phyloP scores from a whole-genome alignment of 2,888 invertebrate genomes.

The Melipona beecheii region DNA sequence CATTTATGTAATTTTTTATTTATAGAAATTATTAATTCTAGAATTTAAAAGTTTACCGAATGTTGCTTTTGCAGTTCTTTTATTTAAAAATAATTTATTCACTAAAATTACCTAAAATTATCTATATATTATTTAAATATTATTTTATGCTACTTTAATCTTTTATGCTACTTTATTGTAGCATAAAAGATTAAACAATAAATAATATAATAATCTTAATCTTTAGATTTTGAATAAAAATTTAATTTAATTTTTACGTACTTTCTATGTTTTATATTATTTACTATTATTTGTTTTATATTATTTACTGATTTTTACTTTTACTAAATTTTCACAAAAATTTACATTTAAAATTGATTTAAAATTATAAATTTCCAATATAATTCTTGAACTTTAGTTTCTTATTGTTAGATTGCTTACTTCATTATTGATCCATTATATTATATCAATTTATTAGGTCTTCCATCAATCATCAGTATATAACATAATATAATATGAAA shows the following conservation, averaged over 20 bases:
- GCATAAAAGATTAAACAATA: neutral
- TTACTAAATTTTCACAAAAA: accelerated
- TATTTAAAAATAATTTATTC: too few relatives aligned
- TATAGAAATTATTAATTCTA: too few relatives aligned
- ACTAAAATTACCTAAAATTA: too few relatives aligned
- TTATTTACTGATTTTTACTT: neutral
- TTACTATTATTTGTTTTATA: neutral
- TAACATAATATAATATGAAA: neutral
- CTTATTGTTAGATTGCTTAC: neutral
- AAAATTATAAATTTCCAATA: neutral
- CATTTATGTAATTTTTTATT: too few relatives aligned
- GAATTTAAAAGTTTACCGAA: too few relatives aligned
- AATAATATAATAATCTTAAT: neutral
- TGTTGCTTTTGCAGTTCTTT: too few relatives aligned
- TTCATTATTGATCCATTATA: neutral
- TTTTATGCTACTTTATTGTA: neutral
- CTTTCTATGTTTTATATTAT: neutral
- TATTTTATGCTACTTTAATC: neutral
- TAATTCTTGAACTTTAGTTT: neutral
- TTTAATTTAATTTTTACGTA: neutral
- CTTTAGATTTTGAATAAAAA: neutral
- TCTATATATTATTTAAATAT: neutral
- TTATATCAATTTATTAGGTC: neutral
- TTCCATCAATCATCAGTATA: neutral
- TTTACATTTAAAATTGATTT: neutral